Evolutionary conservation across 1,140 invertebrate genomes (phyloP).

Genomic region (Camponotus floridanus): DNA sequence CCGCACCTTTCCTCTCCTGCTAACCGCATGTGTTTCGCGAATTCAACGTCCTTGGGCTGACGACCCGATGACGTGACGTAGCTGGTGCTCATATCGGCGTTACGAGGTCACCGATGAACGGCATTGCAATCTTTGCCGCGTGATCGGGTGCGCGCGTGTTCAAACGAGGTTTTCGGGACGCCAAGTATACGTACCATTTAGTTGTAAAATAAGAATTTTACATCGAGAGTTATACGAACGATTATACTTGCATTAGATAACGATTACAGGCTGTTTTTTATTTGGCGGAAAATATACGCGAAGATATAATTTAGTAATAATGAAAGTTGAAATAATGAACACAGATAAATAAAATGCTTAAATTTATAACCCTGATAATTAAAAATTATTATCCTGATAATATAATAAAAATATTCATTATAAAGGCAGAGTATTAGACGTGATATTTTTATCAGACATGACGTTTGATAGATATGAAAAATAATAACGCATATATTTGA

Average conservation of each 20-base stretch:
- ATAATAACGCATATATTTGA: not conserved
- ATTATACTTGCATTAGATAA: not conserved
- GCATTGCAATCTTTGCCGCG: slow-evolving; percentile 53
- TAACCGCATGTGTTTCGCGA: slow-evolving; percentile 43
- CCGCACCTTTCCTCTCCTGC: slow-evolving; percentile 10
- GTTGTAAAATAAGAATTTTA: slow-evolving; percentile 24
- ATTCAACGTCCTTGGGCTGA: slow-evolving; percentile 61
- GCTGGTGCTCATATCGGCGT: slow-evolving; percentile 50
- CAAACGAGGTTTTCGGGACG: slow-evolving; percentile 54
- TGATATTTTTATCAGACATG: not conserved
- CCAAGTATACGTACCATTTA: slow-evolving; percentile 31
- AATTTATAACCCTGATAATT: too few species aligned
- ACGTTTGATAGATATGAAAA: slow-evolving; percentile 15
- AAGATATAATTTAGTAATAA: not conserved
- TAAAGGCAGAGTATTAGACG: not conserved
- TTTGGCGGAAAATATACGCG: not conserved
- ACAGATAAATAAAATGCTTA: not conserved
- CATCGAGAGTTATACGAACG: not conserved
- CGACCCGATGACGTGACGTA: slow-evolving; percentile 45
- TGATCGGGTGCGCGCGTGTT: slow-evolving; percentile 39
- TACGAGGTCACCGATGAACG: slow-evolving; percentile 61
- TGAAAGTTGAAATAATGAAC: not conserved
- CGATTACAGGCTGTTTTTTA: not conserved
- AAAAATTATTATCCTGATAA: slow-evolving; percentile 5
- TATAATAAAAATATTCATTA: not conserved